Evolutionary conservation across 2,113 vertebrate species (phyloP).

Genomic region (Opisthocomus hoazin): DNA sequence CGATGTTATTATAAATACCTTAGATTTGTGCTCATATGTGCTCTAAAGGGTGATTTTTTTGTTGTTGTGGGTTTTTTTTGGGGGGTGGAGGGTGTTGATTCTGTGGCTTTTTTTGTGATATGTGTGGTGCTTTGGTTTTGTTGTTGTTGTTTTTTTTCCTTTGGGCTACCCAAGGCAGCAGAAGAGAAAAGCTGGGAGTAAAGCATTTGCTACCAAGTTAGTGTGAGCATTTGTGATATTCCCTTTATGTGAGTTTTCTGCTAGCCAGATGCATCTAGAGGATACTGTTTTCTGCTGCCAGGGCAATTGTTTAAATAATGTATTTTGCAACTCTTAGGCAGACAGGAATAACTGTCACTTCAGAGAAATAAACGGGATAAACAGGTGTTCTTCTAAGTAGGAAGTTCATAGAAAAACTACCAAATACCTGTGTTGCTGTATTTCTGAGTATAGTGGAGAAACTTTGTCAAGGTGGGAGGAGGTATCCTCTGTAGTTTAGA

Average conservation of each 20-base stretch:
- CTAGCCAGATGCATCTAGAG: not conserved
- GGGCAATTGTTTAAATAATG: not conserved
- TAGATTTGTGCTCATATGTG: not conserved
- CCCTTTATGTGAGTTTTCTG: not conserved
- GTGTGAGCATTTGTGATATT: not conserved
- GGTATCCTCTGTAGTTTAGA: not conserved
- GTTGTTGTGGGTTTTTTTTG: no score
- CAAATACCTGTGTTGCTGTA: rapidly evolving
- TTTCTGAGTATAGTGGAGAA: not conserved
- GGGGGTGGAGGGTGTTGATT: no score
- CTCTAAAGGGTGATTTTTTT: not conserved
- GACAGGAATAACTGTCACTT: not conserved
- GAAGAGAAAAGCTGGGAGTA: not conserved
- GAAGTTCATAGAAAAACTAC: not conserved
- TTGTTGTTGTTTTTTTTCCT: not conserved
- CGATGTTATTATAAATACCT: not conserved
- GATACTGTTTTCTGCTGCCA: not conserved
- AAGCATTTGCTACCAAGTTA: not conserved
- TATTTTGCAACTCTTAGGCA: not conserved
- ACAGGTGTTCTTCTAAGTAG: not conserved
- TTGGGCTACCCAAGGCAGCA: not conserved
- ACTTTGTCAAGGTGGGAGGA: not conserved
- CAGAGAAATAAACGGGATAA: not conserved
- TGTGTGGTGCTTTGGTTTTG: no score
- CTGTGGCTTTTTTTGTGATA: no score